Base-by-base conservation (phyloP, 2,113 vertebrate species). In the Corvus moneduloides region DNA sequence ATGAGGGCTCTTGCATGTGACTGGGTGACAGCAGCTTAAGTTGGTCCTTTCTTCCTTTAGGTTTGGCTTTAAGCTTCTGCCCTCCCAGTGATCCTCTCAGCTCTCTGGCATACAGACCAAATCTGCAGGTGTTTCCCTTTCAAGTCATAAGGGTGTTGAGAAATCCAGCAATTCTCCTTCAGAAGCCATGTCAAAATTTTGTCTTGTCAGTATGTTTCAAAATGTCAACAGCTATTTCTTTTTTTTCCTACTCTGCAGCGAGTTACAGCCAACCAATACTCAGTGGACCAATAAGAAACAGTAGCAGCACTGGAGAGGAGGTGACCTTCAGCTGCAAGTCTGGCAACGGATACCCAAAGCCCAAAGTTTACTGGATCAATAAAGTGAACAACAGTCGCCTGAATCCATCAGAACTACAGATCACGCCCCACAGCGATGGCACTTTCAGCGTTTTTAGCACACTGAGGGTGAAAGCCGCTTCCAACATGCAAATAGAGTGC, bases 281-380 rank as follows among this genome's bases (percentile, higher is more conserved):
- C 80, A 96, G 68, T 5, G 49, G 76, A 5, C 93, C 92, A 1
- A 32, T 54, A 49, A 44, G 18, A 48, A 96, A 84, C 16, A 22
- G 6, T 11, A 4, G 43, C 10, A 67, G 74, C 21, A 8, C 30
- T 44, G 96, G n/a, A 16, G 83, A 92, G 54, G 94, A 94, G 67
- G 76, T 97, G 55, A 97, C 76, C 33, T 97, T 98, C 85, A 97
- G 43, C 14, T 98, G 98, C 93, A 97, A 5, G 8, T 98, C 98
- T 1, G 61, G 16, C 19, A 86, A 97, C 2, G 98, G 97, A 74
- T 98, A 97, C 58, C 98, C 98, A 7, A 2, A 37, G 32, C 97
- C 97, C 18, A 98, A 91, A 0, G 90, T 98, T 67, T 96, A 97
- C 43, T 98, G 98, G 98, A 93, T 98, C 95, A 98, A 98, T 69